Base-by-base conservation (phyloP, 2,797 vertebrate genomes). In the Cynopterus sphinx region DNA sequence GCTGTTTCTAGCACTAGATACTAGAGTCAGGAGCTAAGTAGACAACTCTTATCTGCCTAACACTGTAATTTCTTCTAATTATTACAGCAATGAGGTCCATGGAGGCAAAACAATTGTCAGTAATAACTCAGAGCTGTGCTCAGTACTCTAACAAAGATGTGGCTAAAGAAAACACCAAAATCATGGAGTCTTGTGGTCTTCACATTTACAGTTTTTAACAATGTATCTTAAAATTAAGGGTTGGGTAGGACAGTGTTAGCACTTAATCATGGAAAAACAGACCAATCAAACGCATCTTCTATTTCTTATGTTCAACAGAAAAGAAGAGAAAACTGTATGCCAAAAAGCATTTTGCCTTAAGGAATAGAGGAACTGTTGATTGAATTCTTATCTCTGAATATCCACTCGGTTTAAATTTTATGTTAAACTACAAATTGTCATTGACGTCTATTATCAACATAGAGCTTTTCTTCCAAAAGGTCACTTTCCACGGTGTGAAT, bases 31-130 rank as follows among this genome's bases (percentile, higher is more conserved):
- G 6, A 59, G 31, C 57, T 59, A 90, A 71, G 73, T 31, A 87
- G 33, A 71, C 1, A 67, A 57, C n/a, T 82, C 28, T 77, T 75
- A 83, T 95, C 87, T 97, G 92, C 81, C 96, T 98, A 96, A 97
- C 97, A 98, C 90, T 96, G 87, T 70, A 96, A 97, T 96, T 96
- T 96, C 95, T 98, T 92, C 84, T 81, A 95, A 92, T 97, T 93
- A 92, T 96, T 94, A 91, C 36, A 97, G 78, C 87, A 96, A 95
- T 96, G 94, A 96, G 59, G 96, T 92, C 85, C 63, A 94, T 36
- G 13, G 61, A 87, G 87, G 87, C 70, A 97, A 97, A 96, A 46
- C 39, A 94, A 88, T 95, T 95, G 92, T 97, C 88, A 96, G 11
- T 94, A 97, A 96, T 36, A 93, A 41, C 65, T 96, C 86, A 90